Percentiles rank a stretch among this genome's conserved stretches.
Evolutionary conservation across 2,888 invertebrate genomes (phyloP).

Genomic region (Ochropacha duplaris): DNA sequence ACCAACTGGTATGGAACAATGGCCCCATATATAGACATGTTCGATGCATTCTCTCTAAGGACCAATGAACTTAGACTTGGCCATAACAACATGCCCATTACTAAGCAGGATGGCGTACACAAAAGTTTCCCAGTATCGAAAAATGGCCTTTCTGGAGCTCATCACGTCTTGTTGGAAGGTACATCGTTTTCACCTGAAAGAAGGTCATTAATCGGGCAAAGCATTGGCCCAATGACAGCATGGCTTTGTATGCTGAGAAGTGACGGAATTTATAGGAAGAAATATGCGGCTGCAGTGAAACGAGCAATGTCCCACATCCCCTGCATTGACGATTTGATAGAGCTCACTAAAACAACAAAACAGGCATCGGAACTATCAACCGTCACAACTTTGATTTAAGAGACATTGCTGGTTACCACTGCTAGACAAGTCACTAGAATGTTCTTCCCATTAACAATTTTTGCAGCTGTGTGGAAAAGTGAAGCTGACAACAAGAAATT

Average conservation of each 20-base stretch:
- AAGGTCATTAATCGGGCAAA: slow-evolving; percentile 26
- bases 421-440: too few relatives aligned
- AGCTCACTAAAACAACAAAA: slow-evolving; percentile 18
- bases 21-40: slow-evolving; percentile 18
- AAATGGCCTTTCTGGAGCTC: slow-evolving; percentile 30
- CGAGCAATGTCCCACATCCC: slow-evolving; percentile 29
- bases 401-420: too few relatives aligned
- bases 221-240: slow-evolving; percentile 30
- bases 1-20: slow-evolving; percentile 20
- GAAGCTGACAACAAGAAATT: too few relatives aligned
- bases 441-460: too few relatives aligned
- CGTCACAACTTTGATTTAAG: slow-evolving; percentile 17
- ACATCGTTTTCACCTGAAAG: slow-evolving; percentile 28
- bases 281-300: slow-evolving; percentile 31
- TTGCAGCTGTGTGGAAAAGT: too few relatives aligned
- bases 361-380: slow-evolving; percentile 20
- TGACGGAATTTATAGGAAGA: slow-evolving; percentile 23
- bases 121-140: slow-evolving; percentile 26
- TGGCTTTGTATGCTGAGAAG: slow-evolving; percentile 27
- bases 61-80: slow-evolving; percentile 17
- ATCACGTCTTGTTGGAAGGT: slow-evolving; percentile 29
- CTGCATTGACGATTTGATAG: slow-evolving; percentile 30
- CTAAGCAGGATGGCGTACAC: slow-evolving; percentile 19
- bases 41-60: slow-evolving; percentile 12
- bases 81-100: slow-evolving; percentile 25